Base-by-base conservation (phyloP, 2,888 invertebrate genomes). In the Subacronicta megacephala region DNA sequence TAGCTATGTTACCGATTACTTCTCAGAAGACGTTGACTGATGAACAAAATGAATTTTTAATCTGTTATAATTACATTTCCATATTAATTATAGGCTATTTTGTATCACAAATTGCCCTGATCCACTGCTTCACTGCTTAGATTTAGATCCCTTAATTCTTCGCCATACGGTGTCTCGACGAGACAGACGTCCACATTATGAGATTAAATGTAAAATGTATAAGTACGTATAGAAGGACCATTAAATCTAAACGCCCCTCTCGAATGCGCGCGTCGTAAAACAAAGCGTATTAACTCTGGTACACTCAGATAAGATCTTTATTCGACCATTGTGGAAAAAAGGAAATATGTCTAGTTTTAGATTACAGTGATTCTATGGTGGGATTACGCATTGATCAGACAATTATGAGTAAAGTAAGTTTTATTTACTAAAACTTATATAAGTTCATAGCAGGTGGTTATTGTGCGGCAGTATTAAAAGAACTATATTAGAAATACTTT, bases 261-360 rank as follows among this genome's bases (percentile, higher is more conserved):
- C 77, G 46, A 70, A 72, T 72, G 71, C 67, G 59, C 68, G 66
- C 63, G 67, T 83, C 82, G 77, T 83, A 83, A 83, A 83, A 85
- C 81, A 80, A 81, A 83, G 72, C 67, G 73, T 74, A 75, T 77
- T 80, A 62, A 73, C 66, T 61, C 66, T 62, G 58, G 63, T 61
- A 41, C 52, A 49, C 54, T 59, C 62, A 42, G 56, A 67, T 63
- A 66, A 66, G 17, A 74, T 62, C 63, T 71, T 63, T 49, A 63
- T 61, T 63, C 40, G 17, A 29, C 17, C 37, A 41, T 58, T 50
- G 43, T 43, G 52, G 35, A 36, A 38, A 42, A n/a, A 42, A 33
- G 29, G 38, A 31, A 16, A 52, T 61, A 55, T 59, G 52, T 60
- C 55, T 40, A 49, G 46, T 54, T 62, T 43, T 10, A 35, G 17